Evolutionary conservation across 2,113 vertebrate genomes (phyloP).

Genomic region (Pipa parva): DNA sequence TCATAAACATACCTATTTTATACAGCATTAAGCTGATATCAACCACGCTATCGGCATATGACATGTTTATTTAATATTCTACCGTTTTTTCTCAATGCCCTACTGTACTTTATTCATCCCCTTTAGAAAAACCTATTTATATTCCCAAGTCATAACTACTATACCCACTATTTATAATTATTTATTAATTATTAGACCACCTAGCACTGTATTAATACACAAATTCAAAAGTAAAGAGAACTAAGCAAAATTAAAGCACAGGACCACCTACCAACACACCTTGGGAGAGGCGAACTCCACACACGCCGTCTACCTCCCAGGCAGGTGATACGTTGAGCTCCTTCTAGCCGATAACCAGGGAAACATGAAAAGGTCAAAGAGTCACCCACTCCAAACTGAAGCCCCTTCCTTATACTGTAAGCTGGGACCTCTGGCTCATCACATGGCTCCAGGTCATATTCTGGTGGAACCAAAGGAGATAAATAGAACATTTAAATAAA

Average conservation of each 20-base stretch:
- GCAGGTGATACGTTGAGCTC: slow-evolving; percentile 84
- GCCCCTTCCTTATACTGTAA: slow-evolving; percentile 89
- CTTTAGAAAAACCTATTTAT: too few relatives aligned
- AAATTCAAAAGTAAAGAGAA: slow-evolving; percentile 11
- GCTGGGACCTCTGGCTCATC: slow-evolving; percentile 89
- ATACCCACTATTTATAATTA: too few relatives aligned
- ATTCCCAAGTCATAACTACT: too few relatives aligned
- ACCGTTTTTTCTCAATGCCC: too few relatives aligned
- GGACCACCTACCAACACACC: slow-evolving; percentile 99
- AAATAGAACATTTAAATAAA: too few relatives aligned
- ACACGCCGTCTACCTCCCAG: slow-evolving; percentile 94
- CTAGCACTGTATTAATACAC: slow-evolving; percentile 24
- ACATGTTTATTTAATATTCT: too few relatives aligned
- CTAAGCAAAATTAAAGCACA: slow-evolving; percentile 87
- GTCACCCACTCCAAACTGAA: slow-evolving; percentile 90
- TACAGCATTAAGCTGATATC: too few relatives aligned
- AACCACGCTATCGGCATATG: too few relatives aligned
- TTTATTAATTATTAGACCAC: too few relatives aligned
- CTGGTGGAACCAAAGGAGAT: slow-evolving; percentile 53
- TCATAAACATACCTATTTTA: too few relatives aligned
- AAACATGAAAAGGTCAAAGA: slow-evolving; percentile 91
- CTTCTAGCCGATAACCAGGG: slow-evolving; percentile 95
- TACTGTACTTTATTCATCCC: too few relatives aligned
- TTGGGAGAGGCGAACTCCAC: slow-evolving; percentile 99
- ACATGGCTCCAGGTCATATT: slow-evolving; percentile 93